Evolutionary conservation across 2,797 vertebrate species (phyloP), one percentile per base, ranked within the genome.

Genomic region (Acanthurus lineatus): DNA sequence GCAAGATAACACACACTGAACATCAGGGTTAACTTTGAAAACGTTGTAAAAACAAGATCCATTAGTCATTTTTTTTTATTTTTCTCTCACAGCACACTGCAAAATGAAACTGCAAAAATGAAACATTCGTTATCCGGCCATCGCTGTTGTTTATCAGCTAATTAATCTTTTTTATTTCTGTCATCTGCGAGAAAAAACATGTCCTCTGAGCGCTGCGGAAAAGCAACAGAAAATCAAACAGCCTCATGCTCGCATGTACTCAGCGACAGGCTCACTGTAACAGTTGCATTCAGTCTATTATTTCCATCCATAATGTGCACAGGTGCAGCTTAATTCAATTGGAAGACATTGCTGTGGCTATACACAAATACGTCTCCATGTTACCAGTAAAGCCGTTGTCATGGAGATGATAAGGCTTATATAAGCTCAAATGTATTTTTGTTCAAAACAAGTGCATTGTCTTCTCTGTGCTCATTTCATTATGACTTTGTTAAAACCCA

Each of bases 311-410:
- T 94, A 94, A 94, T 95, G 93, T 89, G 83, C 94, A 94, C 95
- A 96, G 95, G 95, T 96, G 95, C 95, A 94, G 93, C 91, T 93
- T 94, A 94, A 95, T 95, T 96, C 94, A 94, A 93, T 92, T 95
- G 92, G 87, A 94, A 93, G 94, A 95, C 90, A 93, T 95, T 95
- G 92, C 94, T 89, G 92, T 94, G 95, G 94, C 95, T 96, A 85
- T 96, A 95, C 93, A 93, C 95, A 96, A 96, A 98, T 96, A 94
- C 93, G 93, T 95, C 95, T 92, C 96, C 95, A 93, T 93, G 96
- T 97, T 96, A 95, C 96, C 96, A 96, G 95, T 96, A 96, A 96
- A 96, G 96, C 96, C 92, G 97, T 99, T 96, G 96, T 96, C 97
- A 98, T 97, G 97, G 97, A 95, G 96, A 99, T 94, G 93, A 93